Percentiles rank a stretch among this genome's conserved stretches.
Conservation (phyloP, 1,140 invertebrate genomes). For the Nasonia giraulti region DNA sequence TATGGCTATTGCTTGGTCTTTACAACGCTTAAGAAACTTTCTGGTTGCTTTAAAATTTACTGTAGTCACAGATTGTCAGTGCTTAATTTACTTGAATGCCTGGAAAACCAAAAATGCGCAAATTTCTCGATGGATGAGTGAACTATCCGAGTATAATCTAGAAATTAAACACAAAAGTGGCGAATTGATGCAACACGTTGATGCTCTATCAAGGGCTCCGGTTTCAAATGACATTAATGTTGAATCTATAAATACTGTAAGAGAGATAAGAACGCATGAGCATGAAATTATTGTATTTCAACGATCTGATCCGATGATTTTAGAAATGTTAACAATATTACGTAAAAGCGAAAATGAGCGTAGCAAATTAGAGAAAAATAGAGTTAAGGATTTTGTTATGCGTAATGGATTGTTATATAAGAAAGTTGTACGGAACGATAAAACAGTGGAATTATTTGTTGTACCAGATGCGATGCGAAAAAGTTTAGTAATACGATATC, state of each 20-base stretch:
- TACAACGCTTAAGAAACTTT: too few relatives aligned
- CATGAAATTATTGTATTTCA: slow-evolving; percentile 25
- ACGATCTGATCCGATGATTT: neutral
- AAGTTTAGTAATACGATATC: neutral
- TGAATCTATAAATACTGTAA: neutral
- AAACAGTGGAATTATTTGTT: neutral
- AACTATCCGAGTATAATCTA: slow-evolving; percentile 13
- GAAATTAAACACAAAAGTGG: slow-evolving; percentile 13
- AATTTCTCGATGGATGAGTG: slow-evolving; percentile 18
- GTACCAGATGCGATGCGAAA: neutral
- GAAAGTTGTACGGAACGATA: neutral
- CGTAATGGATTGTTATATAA: slow-evolving; percentile 34
- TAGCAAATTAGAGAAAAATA: neutral
- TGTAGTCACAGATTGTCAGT: slow-evolving; percentile 40
- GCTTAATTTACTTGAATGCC: slow-evolving; percentile 20
- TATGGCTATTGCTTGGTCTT: too few relatives aligned
- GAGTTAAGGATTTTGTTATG: slow-evolving; percentile 24
- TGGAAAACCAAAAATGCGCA: slow-evolving; percentile 30
- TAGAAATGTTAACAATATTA: neutral
- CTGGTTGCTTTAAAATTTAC: slow-evolving; percentile 40
- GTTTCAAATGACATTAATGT: neutral
- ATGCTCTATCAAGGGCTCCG: slow-evolving; percentile 5
- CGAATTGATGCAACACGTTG: slow-evolving; percentile 11
- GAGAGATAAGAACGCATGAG: neutral
- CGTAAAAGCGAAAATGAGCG: neutral